Base-by-base conservation (phyloP, 2,797 vertebrate species). In the Crenuchus spilurus region DNA sequence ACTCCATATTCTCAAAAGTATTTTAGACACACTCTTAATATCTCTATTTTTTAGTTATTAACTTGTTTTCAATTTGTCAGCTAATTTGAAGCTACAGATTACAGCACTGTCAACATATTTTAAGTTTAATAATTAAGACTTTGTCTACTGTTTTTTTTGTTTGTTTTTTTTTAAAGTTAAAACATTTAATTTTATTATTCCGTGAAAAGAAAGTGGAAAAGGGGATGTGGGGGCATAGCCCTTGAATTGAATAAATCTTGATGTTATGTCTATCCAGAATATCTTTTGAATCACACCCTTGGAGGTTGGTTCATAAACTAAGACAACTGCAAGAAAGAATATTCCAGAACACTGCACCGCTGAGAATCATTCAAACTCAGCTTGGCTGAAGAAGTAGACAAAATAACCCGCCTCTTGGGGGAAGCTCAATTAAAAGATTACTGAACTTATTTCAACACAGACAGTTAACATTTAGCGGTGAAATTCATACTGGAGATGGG, bases 401-500 rank as follows among this genome's bases (percentile, higher is more conserved):
- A 46, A 54, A 72, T 28, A 51, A 63, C 33, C 28, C 16, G n/a
- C 37, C n/a, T 2, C 16, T 5, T 39, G 24, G 18, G 48, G 46
- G 13, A 48, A 9, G 30, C 52, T 62, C n/a, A 41, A 41, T 42
- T 24, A 49, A 52, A 44, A 31, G 28, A 71, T 71, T 71, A 49
- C 11, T 35, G n/a, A 31, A 61, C n/a, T 18, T 57, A 33, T 49
- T 68, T 62, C 49, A 30, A 26, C 49, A 22, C 57, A 31, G 28
- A 49, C 31, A 35, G 57, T 63, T 76, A 26, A 72, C 18, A 52
- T 55, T 68, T 67, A 58, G 39, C 46, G 33, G 42, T 69, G 37
- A 69, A 69, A 72, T 72, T 62, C 37, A 20, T 41, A 51, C 57
- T 37, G 58, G 70, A 63, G 58, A 63, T 51, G 42, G 41, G 51